Base-by-base conservation (phyloP, 1,140 invertebrate species). In the Homarus americanus region DNA sequence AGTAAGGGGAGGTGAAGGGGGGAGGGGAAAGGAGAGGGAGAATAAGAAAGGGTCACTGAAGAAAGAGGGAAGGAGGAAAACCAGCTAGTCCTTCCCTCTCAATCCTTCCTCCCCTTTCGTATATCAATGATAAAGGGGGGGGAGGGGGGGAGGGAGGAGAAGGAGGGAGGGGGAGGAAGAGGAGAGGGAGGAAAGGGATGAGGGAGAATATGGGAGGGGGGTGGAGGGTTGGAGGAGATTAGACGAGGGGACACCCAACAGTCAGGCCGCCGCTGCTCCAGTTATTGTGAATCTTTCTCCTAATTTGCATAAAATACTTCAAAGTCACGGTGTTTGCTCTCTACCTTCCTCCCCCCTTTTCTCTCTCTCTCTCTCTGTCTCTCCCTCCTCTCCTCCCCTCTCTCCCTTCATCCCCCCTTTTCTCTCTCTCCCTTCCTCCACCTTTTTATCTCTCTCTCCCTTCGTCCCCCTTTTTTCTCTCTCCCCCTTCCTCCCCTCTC, bases 351-450 rank as follows among this genome's bases (percentile, higher is more conserved):
- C 36, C 17, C 36, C 24, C 40, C 7, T 20, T 53, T 44, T 53
- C 49, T 53, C 28, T 80, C 49, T 80, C 78, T 44, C 78, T 80
- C 78, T 53, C 34, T 28, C 28, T 28, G 24, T 73, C 72, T 32
- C 36, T 32, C 36, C n/a, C 36, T 32, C 24, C 28, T 28, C 72
- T 73, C 72, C n/a, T n/a, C 12, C 12, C 28, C 32, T 44, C 82
- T n/a, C n/a, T 69, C 24, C 2, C 1, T 44, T 41, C n/a, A 24
- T 73, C 40, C 36, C 83, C 41, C 40, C 49, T 38, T 78, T 32
- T 78, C 75, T 78, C 75, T 40, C 75, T 79, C 38, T 78, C 75
- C 24, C 38, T 78, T 5, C 38, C 32, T 78, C 75, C n/a, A n/a
- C n/a, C n/a, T n/a, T n/a, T n/a, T n/a, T n/a, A n/a, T n/a, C n/a